These are phyloP conservation scores for Dascyllus trimaculatus DNA, from an alignment of 2,113 vertebrate genomes.

Conservation along the genomic window DNA sequence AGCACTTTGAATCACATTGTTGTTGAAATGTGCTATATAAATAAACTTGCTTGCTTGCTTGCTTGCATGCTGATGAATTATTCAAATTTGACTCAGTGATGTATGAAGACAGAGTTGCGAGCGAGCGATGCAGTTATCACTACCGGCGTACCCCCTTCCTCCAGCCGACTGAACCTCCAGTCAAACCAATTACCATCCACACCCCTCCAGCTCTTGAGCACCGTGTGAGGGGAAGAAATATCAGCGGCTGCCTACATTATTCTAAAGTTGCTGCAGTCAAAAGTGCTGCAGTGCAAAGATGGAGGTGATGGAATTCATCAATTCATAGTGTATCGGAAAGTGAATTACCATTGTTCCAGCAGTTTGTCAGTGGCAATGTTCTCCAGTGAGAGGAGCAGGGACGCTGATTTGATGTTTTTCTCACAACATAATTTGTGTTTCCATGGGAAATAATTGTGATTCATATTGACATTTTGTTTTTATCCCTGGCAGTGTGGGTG, in stretches of 20 bases:
- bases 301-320: conserved; percentile 45
- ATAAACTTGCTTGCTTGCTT: too few species aligned
- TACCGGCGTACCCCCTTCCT: conserved; percentile 53
- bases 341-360: conserved; percentile 40
- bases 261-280: conserved; percentile 45
- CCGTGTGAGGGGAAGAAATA: conserved; percentile 41
- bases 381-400: not conserved
- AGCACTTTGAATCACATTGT: too few species aligned
- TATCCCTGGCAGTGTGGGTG: not conserved
- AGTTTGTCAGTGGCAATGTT: conserved; percentile 14
- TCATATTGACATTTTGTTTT: conserved; percentile 2
- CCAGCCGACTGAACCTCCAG: conserved; percentile 62
- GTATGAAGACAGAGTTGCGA: conserved; percentile 72
- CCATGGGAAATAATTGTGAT: conserved; percentile 8
- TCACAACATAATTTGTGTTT: not conserved
- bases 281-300: conserved; percentile 50
- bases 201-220: conserved; percentile 51
- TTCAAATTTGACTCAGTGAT: conserved; percentile 80
- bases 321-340: conserved; percentile 27
- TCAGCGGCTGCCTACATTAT: conserved; percentile 50
- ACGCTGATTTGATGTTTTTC: conserved; percentile 12
- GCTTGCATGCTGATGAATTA: conserved; percentile 80
- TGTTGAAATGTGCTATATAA: too few species aligned
- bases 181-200: conserved; percentile 73
- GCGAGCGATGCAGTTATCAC: conserved; percentile 62